These are phyloP conservation scores for Pomacea maculata DNA, from an alignment of 1,140 invertebrate species.

Conservation along the genomic window DNA sequence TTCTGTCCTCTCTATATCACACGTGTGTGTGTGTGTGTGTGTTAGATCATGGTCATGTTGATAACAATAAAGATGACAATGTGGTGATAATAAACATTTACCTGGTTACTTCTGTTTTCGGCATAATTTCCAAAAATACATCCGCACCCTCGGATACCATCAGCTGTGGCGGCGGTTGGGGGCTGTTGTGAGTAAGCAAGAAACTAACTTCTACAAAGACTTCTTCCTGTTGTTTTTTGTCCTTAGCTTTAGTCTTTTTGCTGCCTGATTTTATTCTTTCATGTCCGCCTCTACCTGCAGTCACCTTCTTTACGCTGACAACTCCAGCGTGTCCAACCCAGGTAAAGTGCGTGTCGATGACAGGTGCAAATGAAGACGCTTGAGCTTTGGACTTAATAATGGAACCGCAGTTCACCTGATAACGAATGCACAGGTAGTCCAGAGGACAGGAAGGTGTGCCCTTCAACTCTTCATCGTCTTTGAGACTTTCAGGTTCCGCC, in stretches of 20 bases:
- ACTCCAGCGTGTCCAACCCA: conserved; percentile 35
- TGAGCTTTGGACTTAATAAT: neutral
- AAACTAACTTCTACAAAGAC: conserved; percentile 16
- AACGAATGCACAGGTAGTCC: conserved; percentile 23
- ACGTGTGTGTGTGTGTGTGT: neutral
- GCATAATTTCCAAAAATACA: conserved; percentile 23
- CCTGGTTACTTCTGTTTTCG: conserved; percentile 36
- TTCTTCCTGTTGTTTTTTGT: neutral
- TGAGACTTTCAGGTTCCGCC: conserved; percentile 14
- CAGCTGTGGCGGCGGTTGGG: conserved; percentile 6
- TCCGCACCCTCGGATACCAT: conserved; percentile 9
- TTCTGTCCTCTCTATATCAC: too few relatives aligned
- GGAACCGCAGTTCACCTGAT: neutral
- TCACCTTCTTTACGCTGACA: conserved; percentile 14
- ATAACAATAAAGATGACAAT: neutral
- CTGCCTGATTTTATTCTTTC: neutral
- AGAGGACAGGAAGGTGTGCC: neutral
- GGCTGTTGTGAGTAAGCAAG: conserved; percentile 15
- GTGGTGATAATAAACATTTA: neutral
- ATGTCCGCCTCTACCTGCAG: neutral
- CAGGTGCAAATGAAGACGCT: neutral
- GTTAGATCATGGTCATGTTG: neutral
- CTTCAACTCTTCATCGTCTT: neutral
- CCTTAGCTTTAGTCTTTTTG: neutral
- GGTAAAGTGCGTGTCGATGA: conserved; percentile 8